phyloP scores from a whole-genome alignment of 2,113 vertebrate species.

The Tachysurus vachellii region DNA sequence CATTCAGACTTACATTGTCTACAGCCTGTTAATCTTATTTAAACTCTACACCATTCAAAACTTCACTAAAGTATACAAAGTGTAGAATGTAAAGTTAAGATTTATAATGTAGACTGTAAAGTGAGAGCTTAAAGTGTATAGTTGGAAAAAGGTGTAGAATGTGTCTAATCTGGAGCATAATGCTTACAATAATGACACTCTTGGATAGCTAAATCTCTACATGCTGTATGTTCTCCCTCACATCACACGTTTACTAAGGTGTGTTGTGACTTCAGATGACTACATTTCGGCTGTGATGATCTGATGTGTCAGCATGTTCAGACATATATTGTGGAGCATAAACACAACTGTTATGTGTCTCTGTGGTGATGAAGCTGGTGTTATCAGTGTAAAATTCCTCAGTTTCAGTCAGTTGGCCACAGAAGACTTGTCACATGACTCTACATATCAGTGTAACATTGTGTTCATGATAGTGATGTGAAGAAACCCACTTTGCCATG shows the following conservation, averaged over 20 bases:
- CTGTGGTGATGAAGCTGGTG: background rate
- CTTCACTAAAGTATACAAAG: background rate
- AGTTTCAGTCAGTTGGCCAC: background rate
- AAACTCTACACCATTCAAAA: background rate
- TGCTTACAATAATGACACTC: background rate
- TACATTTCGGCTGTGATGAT: background rate
- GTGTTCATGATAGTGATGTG: background rate
- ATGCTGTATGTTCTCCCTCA: background rate
- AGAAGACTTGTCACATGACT: background rate
- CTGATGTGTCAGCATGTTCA: background rate
- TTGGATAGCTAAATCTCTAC: background rate
- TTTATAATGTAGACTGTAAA: background rate
- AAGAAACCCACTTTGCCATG: background rate
- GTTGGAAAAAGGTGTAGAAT: no score
- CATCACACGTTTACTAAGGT: background rate
- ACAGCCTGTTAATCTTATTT: no score
- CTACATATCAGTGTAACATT: background rate
- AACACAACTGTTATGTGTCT: background rate
- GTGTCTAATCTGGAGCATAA: no score
- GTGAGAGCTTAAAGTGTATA: background rate
- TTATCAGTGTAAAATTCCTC: background rate
- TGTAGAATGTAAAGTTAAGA: background rate
- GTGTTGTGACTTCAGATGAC: background rate
- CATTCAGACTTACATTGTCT: background rate
- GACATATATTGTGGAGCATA: background rate